Evolutionary conservation across 2,113 vertebrate species (phyloP), one percentile per base, ranked within the genome.

Genomic region (Bungarus multicinctus): DNA sequence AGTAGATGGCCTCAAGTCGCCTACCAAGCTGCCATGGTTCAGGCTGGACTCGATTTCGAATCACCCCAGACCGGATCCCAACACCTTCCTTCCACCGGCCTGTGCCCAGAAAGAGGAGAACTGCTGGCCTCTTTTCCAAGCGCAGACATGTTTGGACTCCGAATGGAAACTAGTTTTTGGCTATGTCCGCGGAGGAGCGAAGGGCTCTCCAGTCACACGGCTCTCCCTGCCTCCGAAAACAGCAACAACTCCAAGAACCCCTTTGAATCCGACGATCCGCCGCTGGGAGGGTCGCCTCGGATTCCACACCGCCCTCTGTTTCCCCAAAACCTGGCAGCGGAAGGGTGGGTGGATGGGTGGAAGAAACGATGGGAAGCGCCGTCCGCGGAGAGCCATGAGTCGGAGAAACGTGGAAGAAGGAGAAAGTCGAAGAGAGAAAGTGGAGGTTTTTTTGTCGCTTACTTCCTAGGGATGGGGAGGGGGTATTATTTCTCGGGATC

Each of bases 301-400:
- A 18, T 6, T 2, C 25, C 43, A 45, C 47, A 25, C 27, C 60
- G 2, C 30, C 5, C 16, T 7, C 30, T 1, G n/a, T 8, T 2
- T 22, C 74, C 74, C 34, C 16, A 22, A 81, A 39, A 81, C 1
- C 74, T 22, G 74, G 18, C 6, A n/a, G 14, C 1, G n/a, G 4
- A 0, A 9, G 58, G 0, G 25, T 2, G 9, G 27, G 0, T 3
- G 3, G 25, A 6, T 1, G 10, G 11, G 10, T 8, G 57, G 57
- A 1, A 4, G 60, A 0, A 64, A 64, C 3, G 18, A 22, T 39
- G 34, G 69, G 34, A 22, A 81, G 7, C 69, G 18, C 69, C 69
- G n/a, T 81, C n/a, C n/a, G 39, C 0, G n/a, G 69, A 81, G 69
- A 81, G 69, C 16, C 69, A 39, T 34, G 34, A 22, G 69, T 81